Evolutionary conservation across 1,140 invertebrate species (phyloP).

Genomic region (Diplogasteroides magnus): DNA sequence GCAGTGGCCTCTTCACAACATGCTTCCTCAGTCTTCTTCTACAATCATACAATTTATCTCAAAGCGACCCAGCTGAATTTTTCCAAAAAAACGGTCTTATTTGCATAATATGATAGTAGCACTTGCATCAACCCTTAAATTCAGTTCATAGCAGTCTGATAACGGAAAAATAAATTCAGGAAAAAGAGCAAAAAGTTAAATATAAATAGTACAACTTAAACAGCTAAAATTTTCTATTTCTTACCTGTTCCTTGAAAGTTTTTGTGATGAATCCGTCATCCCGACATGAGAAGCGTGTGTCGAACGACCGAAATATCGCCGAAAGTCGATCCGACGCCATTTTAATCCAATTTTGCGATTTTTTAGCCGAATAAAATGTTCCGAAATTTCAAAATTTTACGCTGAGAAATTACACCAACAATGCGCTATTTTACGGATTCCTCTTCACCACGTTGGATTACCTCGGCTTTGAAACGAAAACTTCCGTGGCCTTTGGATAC

Average conservation of each 20-base stretch:
- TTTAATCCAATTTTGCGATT: too few relatives aligned
- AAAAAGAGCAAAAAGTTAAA: not conserved
- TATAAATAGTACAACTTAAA: not conserved
- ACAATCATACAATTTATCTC: constrained; percentile 15
- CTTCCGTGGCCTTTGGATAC: too few relatives aligned
- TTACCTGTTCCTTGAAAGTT: constrained; percentile 29
- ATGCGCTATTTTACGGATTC: too few relatives aligned
- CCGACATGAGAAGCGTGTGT: constrained; percentile 12
- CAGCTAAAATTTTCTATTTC: not conserved
- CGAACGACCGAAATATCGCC: constrained; percentile 16
- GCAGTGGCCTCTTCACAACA: not conserved
- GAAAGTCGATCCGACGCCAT: not conserved
- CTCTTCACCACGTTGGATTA: too few relatives aligned
- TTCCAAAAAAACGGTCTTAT: constrained; percentile 11
- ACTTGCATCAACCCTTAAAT: not conserved
- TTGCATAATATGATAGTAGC: not conserved
- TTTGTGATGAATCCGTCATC: constrained; percentile 20
- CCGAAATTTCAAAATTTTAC: too few relatives aligned
- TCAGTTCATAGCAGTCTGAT: not conserved
- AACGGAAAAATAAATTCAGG: not conserved
- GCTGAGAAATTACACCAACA: too few relatives aligned
- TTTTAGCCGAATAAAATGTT: too few relatives aligned
- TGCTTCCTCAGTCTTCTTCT: constrained; percentile 7
- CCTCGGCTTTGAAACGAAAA: too few relatives aligned
- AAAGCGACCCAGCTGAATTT: constrained; percentile 15